These are phyloP conservation scores for Tamandua tetradactyla DNA, from an alignment of 2,797 vertebrate genomes.

Conservation along the genomic window DNA sequence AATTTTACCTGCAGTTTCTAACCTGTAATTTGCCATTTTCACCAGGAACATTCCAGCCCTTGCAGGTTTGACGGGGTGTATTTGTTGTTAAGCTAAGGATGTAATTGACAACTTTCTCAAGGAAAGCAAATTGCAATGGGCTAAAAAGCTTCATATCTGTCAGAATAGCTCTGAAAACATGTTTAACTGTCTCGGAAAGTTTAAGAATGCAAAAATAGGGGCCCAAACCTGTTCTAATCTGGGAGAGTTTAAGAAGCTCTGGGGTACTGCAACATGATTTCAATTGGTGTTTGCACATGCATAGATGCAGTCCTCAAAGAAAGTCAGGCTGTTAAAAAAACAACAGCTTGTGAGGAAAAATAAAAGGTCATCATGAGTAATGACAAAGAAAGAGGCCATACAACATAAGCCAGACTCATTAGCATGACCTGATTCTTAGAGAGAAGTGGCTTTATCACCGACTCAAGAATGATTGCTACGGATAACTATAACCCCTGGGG, in stretches of 20 bases:
- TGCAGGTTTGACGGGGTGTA: neutral
- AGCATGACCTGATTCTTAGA: neutral
- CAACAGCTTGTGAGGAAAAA: neutral
- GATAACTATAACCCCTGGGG: neutral
- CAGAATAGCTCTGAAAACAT: neutral
- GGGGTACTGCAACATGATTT: neutral
- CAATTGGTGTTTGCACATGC: neutral
- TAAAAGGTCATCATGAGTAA: neutral
- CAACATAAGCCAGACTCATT: neutral
- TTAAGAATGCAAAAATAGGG: neutral
- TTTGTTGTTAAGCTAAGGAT: neutral
- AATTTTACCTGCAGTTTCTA: neutral
- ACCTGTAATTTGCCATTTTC: neutral
- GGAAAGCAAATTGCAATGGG: neutral
- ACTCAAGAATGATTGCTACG: neutral
- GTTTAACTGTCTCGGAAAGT: neutral
- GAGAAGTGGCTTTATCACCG: neutral
- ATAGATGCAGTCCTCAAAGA: neutral
- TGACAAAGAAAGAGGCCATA: neutral
- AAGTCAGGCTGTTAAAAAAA: neutral
- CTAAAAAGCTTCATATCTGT: neutral
- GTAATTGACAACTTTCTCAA: neutral
- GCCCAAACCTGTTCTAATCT: neutral
- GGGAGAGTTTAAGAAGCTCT: neutral
- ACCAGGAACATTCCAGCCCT: neutral